phyloP scores from a whole-genome alignment of 2,113 vertebrate species.

The Colistium nudipinnis region DNA sequence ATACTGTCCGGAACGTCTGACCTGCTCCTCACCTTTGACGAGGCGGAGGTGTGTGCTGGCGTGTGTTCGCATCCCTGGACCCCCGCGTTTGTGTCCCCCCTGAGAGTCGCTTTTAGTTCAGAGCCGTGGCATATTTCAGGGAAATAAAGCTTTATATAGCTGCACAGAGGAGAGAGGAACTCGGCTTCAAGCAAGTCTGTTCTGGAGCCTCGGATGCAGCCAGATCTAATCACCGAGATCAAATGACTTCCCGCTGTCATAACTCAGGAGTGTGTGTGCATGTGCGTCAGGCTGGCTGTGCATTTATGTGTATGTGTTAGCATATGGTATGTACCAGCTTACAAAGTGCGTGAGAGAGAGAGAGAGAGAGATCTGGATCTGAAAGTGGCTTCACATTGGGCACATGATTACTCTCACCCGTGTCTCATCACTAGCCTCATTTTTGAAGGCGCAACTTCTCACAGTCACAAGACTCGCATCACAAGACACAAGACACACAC shows the following conservation, averaged over 20 bases:
- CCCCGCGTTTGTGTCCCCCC: conserved; percentile 18
- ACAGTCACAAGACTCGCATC: conserved; percentile 77
- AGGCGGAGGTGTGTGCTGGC: conserved; percentile 89
- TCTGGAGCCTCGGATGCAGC: conserved; percentile 60
- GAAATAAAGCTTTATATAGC: conserved; percentile 74
- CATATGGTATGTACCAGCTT: conserved; percentile 16
- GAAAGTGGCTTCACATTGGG: conserved; percentile 72
- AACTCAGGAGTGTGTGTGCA: conserved; percentile 36
- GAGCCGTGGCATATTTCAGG: conserved; percentile 56
- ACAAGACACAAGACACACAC: conserved; percentile 62
- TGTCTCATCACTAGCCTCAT: conserved; percentile 57
- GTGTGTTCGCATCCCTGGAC: conserved; percentile 31
- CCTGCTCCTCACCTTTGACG: conserved; percentile 96
- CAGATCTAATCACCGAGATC: conserved; percentile 74
- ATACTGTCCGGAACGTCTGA: conserved; percentile 98
- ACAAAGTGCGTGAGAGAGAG: neutral
- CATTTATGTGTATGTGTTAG: conserved; percentile 38
- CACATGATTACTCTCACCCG: conserved; percentile 52
- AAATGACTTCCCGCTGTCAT: conserved; percentile 69
- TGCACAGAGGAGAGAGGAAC: conserved; percentile 58
- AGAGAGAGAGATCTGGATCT: conserved; percentile 1
- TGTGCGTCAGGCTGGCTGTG: conserved; percentile 6
- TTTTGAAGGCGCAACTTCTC: conserved; percentile 56
- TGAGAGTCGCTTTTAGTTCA: conserved; percentile 44
- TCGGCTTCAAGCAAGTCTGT: conserved; percentile 52